Evolutionary conservation across 2,797 vertebrate genomes (phyloP).

Genomic region (Basileuterus tristriatus): DNA sequence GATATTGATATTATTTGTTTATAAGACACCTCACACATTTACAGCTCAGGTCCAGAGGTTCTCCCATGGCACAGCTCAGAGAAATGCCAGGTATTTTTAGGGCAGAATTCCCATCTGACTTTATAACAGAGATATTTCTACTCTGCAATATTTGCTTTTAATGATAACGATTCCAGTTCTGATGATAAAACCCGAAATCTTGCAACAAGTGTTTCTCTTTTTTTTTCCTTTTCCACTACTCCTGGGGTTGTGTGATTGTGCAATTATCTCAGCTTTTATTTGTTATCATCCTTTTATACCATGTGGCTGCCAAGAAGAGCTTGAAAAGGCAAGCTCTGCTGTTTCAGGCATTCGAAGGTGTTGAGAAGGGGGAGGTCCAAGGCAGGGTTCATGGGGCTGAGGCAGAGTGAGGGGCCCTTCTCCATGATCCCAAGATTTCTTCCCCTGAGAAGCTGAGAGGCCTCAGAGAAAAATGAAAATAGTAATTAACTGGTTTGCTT

Average conservation of each 20-base stretch:
- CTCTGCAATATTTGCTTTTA: conserved; percentile 38
- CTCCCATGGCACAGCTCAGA: neutral
- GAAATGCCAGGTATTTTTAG: conserved; percentile 15
- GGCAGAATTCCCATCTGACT: conserved; percentile 15
- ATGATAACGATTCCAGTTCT: conserved; percentile 6
- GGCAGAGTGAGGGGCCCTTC: rapidly evolving
- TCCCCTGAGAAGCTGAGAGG: neutral
- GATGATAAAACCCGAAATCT: neutral
- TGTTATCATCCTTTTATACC: neutral
- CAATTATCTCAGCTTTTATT: neutral
- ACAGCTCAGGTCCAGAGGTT: neutral
- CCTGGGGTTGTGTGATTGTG: neutral
- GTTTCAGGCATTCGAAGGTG: neutral
- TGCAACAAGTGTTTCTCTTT: neutral
- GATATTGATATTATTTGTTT: neutral
- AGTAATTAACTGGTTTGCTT: rapidly evolving
- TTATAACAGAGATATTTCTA: conserved; percentile 32
- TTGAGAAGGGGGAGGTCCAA: rapidly evolving
- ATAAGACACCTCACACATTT: neutral
- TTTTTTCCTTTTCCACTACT: neutral
- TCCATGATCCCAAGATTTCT: rapidly evolving
- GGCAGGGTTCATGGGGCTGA: neutral
- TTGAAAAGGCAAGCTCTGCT: neutral
- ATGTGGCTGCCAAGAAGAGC: neutral
- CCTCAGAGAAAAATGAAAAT: neutral